Evolutionary conservation across 2,113 vertebrate genomes (phyloP), one percentile per base, ranked within the genome.

Genomic region (Lutjanus erythropterus): DNA sequence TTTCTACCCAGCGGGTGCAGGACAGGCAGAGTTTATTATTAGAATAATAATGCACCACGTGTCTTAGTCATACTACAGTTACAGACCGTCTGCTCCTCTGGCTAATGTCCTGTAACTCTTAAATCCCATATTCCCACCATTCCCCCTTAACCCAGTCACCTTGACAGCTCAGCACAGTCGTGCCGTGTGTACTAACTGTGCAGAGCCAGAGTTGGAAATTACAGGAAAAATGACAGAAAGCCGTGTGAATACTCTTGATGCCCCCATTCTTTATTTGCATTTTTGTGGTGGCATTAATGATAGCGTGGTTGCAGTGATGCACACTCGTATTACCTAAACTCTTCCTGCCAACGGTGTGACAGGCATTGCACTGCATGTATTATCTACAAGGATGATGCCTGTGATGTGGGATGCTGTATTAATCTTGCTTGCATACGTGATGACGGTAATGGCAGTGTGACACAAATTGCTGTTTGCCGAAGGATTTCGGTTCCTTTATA

Each of bases 21-120:
- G 89, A 58, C 65, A 75, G 65, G 76, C 72, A 59, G 75, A 64
- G 81, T 83, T 91, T 91, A 92, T 90, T 81, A 91, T 90, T 90
- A 87, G 87, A 86, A 76, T 80, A 85, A 89, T 73, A 84, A 88
- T 85, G 75, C 66, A 77, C 66, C 68, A 85, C 62, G 19, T 85
- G 78, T 62, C 74, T 78, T 73, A 70, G 74, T 80, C 88, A 85
- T 83, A 53, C 77, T 73, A 77, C 72, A 85, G 78, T 83, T 76
- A 76, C 61, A 83, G 66, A 75, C 70, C 35, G 65, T 80, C 85
- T 82, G 65, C 75, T 86, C 75, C 81, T 70, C 77, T 84, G 74
- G 79, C 73, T 71, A 80, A 82, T 77, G 81, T 86, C 61, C 87
- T 86, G 64, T 88, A 85, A 81, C 87, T 88, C 64, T 37, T 60